A percentile compares a stretch with the other conserved stretches of the same genome.
phyloP scores from a whole-genome alignment of 2,113 vertebrate genomes.

The Muntiacus reevesi region DNA sequence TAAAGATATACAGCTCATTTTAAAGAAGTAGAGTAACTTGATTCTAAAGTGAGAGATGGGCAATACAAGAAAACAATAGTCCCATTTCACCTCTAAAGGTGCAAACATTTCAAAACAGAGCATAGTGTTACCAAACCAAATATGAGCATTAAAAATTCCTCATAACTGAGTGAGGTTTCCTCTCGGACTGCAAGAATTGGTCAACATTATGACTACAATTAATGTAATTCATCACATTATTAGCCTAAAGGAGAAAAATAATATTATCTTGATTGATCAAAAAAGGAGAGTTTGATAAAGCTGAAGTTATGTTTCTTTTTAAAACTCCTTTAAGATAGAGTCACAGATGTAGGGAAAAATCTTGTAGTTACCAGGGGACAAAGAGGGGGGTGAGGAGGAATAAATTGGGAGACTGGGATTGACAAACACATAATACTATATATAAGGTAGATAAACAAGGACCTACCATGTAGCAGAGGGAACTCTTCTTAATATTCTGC shows the following conservation, averaged over 20 bases:
- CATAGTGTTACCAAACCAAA: neutral
- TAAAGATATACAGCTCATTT: neutral
- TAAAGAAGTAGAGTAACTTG: neutral
- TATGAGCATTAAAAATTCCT: neutral
- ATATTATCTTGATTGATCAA: neutral
- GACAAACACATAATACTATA: neutral
- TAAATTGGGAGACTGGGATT: neutral
- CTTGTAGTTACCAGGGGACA: neutral
- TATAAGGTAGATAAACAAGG: neutral
- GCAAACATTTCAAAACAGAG: neutral
- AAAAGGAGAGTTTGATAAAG: neutral
- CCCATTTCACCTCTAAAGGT: neutral
- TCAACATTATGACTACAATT: neutral
- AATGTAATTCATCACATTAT: neutral
- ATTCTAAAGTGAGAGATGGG: neutral
- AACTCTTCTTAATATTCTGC: neutral
- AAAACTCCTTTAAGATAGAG: neutral
- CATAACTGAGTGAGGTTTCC: neutral
- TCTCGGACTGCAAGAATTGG: neutral
- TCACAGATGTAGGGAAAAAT: neutral
- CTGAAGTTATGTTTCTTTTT: neutral
- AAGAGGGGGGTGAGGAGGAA: fast-evolving
- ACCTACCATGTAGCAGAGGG: neutral
- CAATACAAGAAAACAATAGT: neutral
- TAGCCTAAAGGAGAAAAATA: neutral